These are phyloP conservation scores for Clunio marinus DNA, from an alignment of 2,888 invertebrate genomes.

Conservation along the genomic window DNA sequence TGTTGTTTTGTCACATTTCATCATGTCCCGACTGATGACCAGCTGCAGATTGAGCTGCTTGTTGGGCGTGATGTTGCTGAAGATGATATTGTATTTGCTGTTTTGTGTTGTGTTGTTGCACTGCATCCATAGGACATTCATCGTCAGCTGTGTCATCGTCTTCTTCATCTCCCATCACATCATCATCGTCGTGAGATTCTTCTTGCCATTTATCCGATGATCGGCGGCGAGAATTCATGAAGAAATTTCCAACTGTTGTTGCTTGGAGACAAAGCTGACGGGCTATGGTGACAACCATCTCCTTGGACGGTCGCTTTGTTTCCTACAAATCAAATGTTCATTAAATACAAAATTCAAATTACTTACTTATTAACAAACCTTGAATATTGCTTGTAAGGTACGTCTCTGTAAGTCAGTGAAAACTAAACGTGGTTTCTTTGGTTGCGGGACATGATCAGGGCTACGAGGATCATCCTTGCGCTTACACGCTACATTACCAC, in stretches of 20 bases:
- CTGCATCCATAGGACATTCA: constrained; percentile 26
- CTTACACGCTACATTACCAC: constrained; percentile 71
- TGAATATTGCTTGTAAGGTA: constrained; percentile 99
- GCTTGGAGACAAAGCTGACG: constrained; percentile 94
- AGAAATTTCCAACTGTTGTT: constrained; percentile 98
- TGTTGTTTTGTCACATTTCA: constrained; percentile 38
- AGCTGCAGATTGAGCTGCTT: constrained; percentile 15
- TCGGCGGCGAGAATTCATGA: constrained; percentile 99
- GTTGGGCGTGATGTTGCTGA: constrained; percentile 31
- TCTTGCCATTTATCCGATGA: constrained; percentile 99
- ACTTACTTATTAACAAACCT: too few relatives aligned
- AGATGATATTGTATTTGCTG: constrained; percentile 30
- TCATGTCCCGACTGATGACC: constrained; percentile 8
- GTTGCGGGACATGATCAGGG: constrained; percentile 80
- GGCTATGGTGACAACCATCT: constrained; percentile 99
- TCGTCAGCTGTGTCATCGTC: constrained; percentile 35
- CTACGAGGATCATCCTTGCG: constrained; percentile 87
- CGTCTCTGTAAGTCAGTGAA: constrained; percentile 99
- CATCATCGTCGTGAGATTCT: constrained; percentile 50
- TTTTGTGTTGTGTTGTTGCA: constrained; percentile 33
- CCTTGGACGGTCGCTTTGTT: constrained; percentile 98
- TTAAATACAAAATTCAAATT: too few relatives aligned
- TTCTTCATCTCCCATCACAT: constrained; percentile 41
- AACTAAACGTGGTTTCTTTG: constrained; percentile 99
- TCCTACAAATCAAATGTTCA: constrained; percentile 63